Conservation (phyloP, 2,888 invertebrate genomes). For the Lycocerus yunnanus region DNA sequence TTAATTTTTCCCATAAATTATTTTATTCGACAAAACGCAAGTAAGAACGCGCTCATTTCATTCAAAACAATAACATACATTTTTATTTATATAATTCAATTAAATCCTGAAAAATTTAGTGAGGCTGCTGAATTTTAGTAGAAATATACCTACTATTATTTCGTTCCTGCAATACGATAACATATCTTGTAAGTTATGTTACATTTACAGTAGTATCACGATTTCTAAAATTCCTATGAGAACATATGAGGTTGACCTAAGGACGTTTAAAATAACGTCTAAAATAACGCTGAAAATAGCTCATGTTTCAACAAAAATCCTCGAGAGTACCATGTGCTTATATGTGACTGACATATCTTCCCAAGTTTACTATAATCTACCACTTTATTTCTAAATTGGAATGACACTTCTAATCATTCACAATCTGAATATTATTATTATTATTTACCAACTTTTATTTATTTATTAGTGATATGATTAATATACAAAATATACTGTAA, state of each 20-base stretch:
- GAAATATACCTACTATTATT: too few relatives aligned
- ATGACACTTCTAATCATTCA: neutral
- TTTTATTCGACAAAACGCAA: neutral
- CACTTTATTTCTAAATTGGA: neutral
- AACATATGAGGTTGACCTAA: conserved; percentile 19
- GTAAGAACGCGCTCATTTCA: neutral
- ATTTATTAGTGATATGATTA: neutral
- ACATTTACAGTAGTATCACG: conserved; percentile 21
- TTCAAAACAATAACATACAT: neutral
- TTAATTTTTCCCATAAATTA: conserved; percentile 11
- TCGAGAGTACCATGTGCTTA: conserved; percentile 19
- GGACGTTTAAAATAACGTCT: conserved; percentile 26
- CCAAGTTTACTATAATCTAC: neutral
- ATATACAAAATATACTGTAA: too few relatives aligned
- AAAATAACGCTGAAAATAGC: conserved; percentile 24
- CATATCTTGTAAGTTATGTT: conserved; percentile 1
- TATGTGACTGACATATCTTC: conserved; percentile 21
- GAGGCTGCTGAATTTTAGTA: neutral
- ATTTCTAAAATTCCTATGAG: conserved; percentile 12
- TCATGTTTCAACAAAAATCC: conserved; percentile 25
- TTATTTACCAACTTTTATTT: neutral
- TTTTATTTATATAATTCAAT: conserved; percentile 3
- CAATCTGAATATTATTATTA: neutral
- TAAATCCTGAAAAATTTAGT: neutral
- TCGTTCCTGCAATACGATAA: neutral